Base-by-base conservation (phyloP, 1,140 invertebrate species). In the Magallana angulata region DNA sequence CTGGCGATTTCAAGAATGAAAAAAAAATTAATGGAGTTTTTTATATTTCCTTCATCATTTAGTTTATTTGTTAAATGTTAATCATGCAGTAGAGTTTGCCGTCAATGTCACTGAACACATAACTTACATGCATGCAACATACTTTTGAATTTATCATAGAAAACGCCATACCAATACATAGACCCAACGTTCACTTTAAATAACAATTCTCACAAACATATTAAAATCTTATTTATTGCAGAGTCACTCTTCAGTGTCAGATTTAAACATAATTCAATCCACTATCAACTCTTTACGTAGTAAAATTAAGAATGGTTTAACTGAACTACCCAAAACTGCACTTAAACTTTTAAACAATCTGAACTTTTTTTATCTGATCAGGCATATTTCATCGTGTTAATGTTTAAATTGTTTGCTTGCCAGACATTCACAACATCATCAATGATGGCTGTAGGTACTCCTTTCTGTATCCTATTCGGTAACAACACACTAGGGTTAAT, bases 141-240 rank as follows among this genome's bases (percentile, higher is more conserved):
- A 48, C 36, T 48, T 48, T 48, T 48, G 36, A 48, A 48, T 48
- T 48, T 4, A 48, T 48, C 2, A 48, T 48, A 48, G 2, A 48
- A 5, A 48, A 48, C 36, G 36, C 36, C 36, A 48, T 48, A 48
- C 36, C 36, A 48, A 48, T 48, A 48, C 36, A 48, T 48, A 4
- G 36, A 48, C 2, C 2, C 36, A 48, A 48, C 36, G 36, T 48
- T 48, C 36, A 48, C 5, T 48, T 48, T 4, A 48, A 48, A 48
- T 4, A 48, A 48, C 68, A 9, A 12, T 30, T 76, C 68, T 76
- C 68, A 76, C 18, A 76, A 71, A 30, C 68, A 76, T 76, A 76
- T 76, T 76, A 76, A 76, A 76, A 30, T 76, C 68, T 76, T 76
- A 76, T 76, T 76, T 76, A 76, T 76, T 76, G 68, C 68, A 24